Base-by-base conservation (phyloP, 2,113 vertebrate species). In the Colinus virginianus region DNA sequence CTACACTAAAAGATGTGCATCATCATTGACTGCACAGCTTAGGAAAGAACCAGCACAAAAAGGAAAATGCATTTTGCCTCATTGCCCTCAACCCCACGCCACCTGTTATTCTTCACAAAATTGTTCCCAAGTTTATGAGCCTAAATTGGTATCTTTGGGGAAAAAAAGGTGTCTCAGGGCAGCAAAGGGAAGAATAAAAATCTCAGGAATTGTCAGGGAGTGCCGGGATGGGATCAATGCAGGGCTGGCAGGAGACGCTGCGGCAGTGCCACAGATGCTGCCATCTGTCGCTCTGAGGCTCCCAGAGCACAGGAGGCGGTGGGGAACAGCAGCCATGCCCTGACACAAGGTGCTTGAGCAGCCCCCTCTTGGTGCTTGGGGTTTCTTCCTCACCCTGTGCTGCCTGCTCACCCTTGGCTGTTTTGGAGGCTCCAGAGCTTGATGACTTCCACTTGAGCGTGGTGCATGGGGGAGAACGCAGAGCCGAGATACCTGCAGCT, bases 261-360 rank as follows among this genome's bases (percentile, higher is more conserved):
- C 42, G 1, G 7, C 69, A 23, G 48, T 0, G 16, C 87, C 68
- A 87, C 89, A 96, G 92, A 82, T 0, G 14, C 82, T 78, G 89
- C 92, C 94, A 90, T 95, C 94, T 94, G 94, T 82, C 84, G 79
- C 81, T 53, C 51, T 64, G n/a, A 66, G 81, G 63, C 34, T 90
- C 63, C 56, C 1, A 8, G n/a, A 84, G 38, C 74, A 23, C 20
- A 32, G 16, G 86, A 87, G 42, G 42, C 75, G 77, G 14, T 28
- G 12, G 58, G 42, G 74, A 69, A 79, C 72, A 87, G 76, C 49
- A 79, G 49, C n/a, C 26, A 13, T 84, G 45, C 20, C 38, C 53
- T 1, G 1, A 18, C 1, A 0, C 0, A 0, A 66, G 42, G 12
- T 36, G 19, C 53, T 89, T 0, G 1, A 30, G 42, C 8, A 2